Evolutionary conservation across 2,797 vertebrate species (phyloP).

Genomic region (Remorina albescens): DNA sequence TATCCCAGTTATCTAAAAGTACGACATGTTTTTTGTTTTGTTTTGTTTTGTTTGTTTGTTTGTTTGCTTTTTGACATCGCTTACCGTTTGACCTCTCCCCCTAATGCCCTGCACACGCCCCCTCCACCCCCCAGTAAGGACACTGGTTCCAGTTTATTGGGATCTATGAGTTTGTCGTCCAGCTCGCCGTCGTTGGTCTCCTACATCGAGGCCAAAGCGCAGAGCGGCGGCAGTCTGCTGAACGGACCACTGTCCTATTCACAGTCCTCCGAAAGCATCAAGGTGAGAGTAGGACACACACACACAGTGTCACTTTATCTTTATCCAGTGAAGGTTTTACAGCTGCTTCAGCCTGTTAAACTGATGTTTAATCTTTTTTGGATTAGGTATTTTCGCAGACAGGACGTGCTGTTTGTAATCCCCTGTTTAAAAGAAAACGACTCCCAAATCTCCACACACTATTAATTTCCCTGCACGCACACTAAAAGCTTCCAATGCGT

Average conservation of each 20-base stretch:
- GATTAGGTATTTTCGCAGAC: background rate
- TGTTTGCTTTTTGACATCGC: background rate
- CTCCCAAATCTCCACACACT: conserved; percentile 25
- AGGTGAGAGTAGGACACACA: conserved; percentile 79
- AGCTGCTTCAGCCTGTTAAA: background rate
- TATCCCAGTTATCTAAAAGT: background rate
- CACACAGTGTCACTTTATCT: background rate
- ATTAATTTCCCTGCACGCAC: conserved; percentile 17
- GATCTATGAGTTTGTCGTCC: conserved; percentile 83
- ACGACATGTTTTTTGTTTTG: no score
- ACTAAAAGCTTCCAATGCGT: conserved; percentile 2
- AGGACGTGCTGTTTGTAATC: background rate
- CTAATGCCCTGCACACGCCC: background rate
- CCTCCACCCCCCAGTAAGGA: conserved; percentile 80
- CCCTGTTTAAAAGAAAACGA: background rate
- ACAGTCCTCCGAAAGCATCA: conserved; percentile 84
- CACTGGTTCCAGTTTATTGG: conserved; percentile 85
- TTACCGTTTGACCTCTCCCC: background rate
- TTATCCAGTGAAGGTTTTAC: background rate
- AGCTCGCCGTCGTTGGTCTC: conserved; percentile 86
- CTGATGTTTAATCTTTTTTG: no score
- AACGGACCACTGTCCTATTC: conserved; percentile 90
- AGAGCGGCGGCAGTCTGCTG: conserved; percentile 80
- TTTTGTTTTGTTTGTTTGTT: no score
- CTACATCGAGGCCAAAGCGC: conserved; percentile 88